phyloP scores from a whole-genome alignment of 2,888 invertebrate species.

The Xestobium rufovillosum region DNA sequence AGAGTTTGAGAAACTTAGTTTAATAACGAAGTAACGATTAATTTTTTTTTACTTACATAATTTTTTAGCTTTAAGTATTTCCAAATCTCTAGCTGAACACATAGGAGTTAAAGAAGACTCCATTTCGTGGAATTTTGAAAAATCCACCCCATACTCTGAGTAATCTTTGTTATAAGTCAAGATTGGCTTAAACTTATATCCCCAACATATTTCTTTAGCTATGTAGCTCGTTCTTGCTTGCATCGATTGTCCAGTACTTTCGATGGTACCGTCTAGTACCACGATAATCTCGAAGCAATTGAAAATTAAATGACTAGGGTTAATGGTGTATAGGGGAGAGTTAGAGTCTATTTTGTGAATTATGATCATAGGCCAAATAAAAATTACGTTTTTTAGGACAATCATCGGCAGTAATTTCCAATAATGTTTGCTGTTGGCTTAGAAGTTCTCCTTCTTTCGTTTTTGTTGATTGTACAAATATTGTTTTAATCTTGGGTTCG shows the following conservation, averaged over 20 bases:
- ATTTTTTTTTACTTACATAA: too few relatives aligned
- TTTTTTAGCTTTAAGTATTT: too few relatives aligned
- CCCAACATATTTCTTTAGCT: constrained; percentile 71
- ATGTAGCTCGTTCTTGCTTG: constrained; percentile 73
- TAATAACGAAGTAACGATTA: too few relatives aligned
- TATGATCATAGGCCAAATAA: constrained; percentile 91
- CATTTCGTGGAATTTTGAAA: constrained; percentile 73
- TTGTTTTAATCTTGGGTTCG: constrained; percentile 74
- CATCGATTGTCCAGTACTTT: constrained; percentile 74
- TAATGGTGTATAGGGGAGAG: constrained; percentile 80
- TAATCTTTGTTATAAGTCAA: constrained; percentile 60
- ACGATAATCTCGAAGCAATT: constrained; percentile 78
- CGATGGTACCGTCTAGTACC: constrained; percentile 77
- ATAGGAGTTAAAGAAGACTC: constrained; percentile 75
- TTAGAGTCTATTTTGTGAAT: constrained; percentile 75
- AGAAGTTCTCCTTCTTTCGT: constrained; percentile 72
- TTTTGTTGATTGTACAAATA: constrained; percentile 65
- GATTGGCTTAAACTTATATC: constrained; percentile 70
- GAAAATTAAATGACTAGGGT: constrained; percentile 73
- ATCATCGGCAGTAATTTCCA: constrained; percentile 53
- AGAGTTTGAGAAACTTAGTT: too few relatives aligned
- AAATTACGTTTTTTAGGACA: too few relatives aligned
- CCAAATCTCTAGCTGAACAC: constrained; percentile 52
- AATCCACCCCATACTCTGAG: constrained; percentile 69
- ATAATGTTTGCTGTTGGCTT: constrained; percentile 69